A percentile compares a stretch with the other conserved stretches of the same genome.
phyloP scores from a whole-genome alignment of 2,888 invertebrate genomes.

The Limnephilus lunatus region DNA sequence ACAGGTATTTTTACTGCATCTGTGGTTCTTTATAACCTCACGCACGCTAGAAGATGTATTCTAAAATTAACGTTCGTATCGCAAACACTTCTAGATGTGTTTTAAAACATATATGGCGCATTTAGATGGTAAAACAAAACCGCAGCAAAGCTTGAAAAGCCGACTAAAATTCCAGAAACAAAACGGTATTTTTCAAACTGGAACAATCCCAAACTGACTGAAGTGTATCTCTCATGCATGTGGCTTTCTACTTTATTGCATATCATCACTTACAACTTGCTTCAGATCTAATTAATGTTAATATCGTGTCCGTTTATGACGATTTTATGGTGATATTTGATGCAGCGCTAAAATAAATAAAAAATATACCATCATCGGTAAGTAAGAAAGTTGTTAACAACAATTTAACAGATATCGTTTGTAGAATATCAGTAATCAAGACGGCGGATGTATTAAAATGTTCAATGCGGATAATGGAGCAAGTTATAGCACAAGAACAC shows the following conservation, averaged over 20 bases:
- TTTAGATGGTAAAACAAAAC: background rate
- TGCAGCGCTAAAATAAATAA: background rate
- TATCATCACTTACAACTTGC: constrained; percentile 12
- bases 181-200: constrained; percentile 42
- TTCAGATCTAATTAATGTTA: background rate
- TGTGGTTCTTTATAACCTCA: constrained; percentile 44
- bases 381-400: background rate
- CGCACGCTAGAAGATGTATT: constrained; percentile 8
- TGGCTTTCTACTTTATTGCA: background rate
- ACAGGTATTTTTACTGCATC: constrained; percentile 32
- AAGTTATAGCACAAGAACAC: background rate
- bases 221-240: background rate
- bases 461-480: background rate
- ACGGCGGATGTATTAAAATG: background rate
- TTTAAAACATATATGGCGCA: constrained; percentile 21
- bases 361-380: background rate
- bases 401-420: background rate
- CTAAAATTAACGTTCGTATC: background rate
- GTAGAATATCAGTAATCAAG: background rate
- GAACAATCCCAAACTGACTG: constrained; percentile 15
- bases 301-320: background rate
- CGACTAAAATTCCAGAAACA: constrained; percentile 27
- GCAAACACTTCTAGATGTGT: background rate
- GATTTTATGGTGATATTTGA: background rate
- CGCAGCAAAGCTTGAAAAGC: constrained; percentile 30